A percentile compares a stretch with the other conserved stretches of the same genome.
Evolutionary conservation across 2,797 vertebrate species (phyloP).

Genomic region (Protosalanx chinensis): DNA sequence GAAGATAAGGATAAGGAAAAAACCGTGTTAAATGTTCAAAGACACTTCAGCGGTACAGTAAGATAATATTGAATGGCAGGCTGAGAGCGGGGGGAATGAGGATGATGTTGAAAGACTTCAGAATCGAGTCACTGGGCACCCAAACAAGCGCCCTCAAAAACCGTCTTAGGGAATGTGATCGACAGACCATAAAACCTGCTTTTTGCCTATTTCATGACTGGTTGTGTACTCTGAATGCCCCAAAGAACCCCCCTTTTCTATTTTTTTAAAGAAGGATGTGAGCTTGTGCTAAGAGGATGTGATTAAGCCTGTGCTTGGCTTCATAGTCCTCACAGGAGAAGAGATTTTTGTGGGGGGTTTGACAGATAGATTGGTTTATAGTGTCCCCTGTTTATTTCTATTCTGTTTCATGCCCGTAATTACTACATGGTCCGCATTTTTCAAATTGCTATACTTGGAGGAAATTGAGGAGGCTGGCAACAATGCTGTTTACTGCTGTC

Average conservation of each 20-base stretch:
- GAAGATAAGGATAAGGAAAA: background rate
- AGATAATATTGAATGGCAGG: background rate
- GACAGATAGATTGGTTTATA: slow-evolving; percentile 24
- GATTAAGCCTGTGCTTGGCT: slow-evolving; percentile 12
- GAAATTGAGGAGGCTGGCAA: slow-evolving; percentile 29
- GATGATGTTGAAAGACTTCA: background rate
- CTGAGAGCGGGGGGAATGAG: too few species aligned
- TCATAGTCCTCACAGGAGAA: slow-evolving; percentile 15
- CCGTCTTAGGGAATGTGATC: background rate
- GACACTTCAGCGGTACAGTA: background rate
- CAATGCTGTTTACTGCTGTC: slow-evolving; percentile 13
- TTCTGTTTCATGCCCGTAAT: slow-evolving; percentile 39
- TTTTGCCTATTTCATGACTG: background rate
- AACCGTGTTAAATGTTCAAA: background rate
- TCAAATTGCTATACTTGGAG: slow-evolving; percentile 20
- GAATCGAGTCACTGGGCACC: background rate
- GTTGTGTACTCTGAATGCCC: too few species aligned
- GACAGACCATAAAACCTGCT: background rate
- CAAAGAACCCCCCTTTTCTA: too few species aligned
- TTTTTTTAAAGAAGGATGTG: slow-evolving; percentile 1
- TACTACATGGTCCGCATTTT: slow-evolving; percentile 34
- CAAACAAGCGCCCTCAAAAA: background rate
- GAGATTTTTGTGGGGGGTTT: slow-evolving; percentile 8
- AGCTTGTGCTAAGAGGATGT: slow-evolving; percentile 17
- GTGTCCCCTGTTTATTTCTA: slow-evolving; percentile 34